Evolutionary conservation across 1,140 invertebrate species (phyloP).

Genomic region (Neuroterus valhalla): DNA sequence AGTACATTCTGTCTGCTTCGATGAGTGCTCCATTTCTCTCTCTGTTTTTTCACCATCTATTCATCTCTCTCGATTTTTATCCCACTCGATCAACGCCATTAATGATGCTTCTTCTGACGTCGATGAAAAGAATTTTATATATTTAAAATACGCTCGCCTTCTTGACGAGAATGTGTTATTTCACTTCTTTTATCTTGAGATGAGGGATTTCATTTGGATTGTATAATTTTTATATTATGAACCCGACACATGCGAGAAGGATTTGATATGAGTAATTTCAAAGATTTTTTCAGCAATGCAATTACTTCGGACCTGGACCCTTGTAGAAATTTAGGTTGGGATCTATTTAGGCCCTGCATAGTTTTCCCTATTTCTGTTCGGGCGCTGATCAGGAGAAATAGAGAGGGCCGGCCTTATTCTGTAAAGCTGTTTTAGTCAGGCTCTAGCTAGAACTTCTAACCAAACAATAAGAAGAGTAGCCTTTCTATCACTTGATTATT

Average conservation of each 20-base stretch:
- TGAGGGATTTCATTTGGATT: conserved; percentile 29
- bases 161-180: conserved; percentile 18
- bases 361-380: no score
- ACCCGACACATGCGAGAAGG: neutral
- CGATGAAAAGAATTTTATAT: conserved; percentile 27
- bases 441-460: no score
- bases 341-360: no score
- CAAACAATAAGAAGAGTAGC: no score
- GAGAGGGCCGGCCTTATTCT: no score
- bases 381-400: no score
- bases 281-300: neutral
- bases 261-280: neutral
- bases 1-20: conserved; percentile 32
- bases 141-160: conserved; percentile 25
- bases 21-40: neutral
- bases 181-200: neutral
- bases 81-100: conserved; percentile 28
- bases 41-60: conserved; percentile 2
- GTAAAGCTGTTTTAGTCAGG: no score
- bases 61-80: conserved; percentile 5
- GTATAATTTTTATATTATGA: neutral
- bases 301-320: no score
- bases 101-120: conserved; percentile 46
- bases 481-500: no score
- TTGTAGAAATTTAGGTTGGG: no score